Base-by-base conservation (phyloP, 2,888 invertebrate species). In the Sthenelais limicola region DNA sequence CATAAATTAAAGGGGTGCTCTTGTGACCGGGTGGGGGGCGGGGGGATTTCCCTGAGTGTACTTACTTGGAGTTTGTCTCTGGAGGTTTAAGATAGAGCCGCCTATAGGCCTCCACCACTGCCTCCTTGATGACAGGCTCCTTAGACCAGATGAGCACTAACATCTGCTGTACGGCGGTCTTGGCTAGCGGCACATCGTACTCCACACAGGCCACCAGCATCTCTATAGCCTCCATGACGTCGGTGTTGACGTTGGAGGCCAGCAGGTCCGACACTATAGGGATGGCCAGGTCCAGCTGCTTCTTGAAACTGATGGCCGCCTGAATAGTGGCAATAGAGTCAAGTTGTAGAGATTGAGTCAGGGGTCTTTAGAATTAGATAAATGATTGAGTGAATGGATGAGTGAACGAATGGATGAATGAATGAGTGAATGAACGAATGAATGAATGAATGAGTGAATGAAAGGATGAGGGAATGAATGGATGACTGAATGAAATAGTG, bases 201-300 rank as follows among this genome's bases (percentile, higher is more conserved):
- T 88, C 84, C 93, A 92, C 68, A 92, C 84, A 83, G 7, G 93
- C 91, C 0, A 94, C 93, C 80, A 97, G 93, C 85, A 97, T 95
- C 74, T 94, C 92, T 32, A 97, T 93, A 0, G 97, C 94, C 86
- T 97, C 97, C 70, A 93, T 91, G 18, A 95, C 93, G 86, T 97
- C 97, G 0, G 93, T 91, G 3, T 92, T 91, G 75, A 84, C 87
- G 73, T 87, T 86, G 1, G 89, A 89, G 28, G 85, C 83, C 15
- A 97, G 89, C 82, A 96, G 88, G 26, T 92, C 90, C 78, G 92
- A 92, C 73, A 95, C 91, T n/a, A 92, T 88, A 0, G 91, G 91
- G 72, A 93, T 88, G 7, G 91, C 89, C 21, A 86, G 83, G 76
- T 91, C 90, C 21, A 91, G 84, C 68, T 89, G 88, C 24, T 84